Percentiles rank a stretch among this genome's conserved stretches.
Evolutionary conservation across 2,797 vertebrate genomes (phyloP).

Genomic region (Aeoliscus strigatus): DNA sequence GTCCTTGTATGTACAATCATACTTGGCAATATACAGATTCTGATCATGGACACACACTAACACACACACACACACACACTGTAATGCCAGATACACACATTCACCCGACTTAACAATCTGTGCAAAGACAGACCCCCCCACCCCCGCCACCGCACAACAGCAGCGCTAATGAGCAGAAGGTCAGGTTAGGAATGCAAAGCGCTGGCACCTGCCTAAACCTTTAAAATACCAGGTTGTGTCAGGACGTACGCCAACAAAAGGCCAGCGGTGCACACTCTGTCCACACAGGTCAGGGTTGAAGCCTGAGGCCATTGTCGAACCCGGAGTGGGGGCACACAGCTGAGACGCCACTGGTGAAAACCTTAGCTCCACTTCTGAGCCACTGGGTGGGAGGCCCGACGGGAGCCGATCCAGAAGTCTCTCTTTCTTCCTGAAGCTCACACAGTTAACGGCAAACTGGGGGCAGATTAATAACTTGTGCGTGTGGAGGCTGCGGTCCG

Average conservation of each 20-base stretch:
- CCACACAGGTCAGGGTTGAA: constrained; percentile 20
- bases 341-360: constrained; percentile 33
- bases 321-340: no score
- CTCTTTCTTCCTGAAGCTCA: constrained; percentile 12
- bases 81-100: constrained; percentile 4
- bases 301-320: no score
- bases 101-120: constrained; percentile 5
- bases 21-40: neutral
- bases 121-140: constrained; percentile 46
- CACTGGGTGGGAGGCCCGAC: constrained; percentile 26
- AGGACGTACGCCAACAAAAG: constrained; percentile 15
- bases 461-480: constrained; percentile 41
- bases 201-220: constrained; percentile 62
- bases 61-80: constrained; percentile 6
- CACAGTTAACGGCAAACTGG: constrained; percentile 34
- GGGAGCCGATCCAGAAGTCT: constrained; percentile 31
- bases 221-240: constrained; percentile 46
- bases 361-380: constrained; percentile 30
- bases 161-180: constrained; percentile 44
- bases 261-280: constrained; percentile 21
- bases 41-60: neutral
- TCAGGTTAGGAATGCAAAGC: constrained; percentile 62
- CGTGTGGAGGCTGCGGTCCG: constrained; percentile 50
- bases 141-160: no score
- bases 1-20: no score